A percentile compares a stretch with the other conserved stretches of the same genome.
Evolutionary conservation across 2,888 invertebrate genomes (phyloP).

Genomic region (Acrobasis repandana): DNA sequence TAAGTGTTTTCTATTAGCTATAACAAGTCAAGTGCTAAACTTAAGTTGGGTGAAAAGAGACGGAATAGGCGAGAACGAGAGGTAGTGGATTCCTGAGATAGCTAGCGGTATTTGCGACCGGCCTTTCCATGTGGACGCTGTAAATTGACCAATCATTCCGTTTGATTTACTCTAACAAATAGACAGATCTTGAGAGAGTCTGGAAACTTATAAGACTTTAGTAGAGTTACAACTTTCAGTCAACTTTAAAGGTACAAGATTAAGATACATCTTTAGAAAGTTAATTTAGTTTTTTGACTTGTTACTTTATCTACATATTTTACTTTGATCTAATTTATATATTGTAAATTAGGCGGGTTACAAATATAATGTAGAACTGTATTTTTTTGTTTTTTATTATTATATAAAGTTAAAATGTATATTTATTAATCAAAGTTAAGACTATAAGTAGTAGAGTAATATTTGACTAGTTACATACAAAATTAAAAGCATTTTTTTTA

Average conservation of each 20-base stretch:
- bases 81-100: slow-evolving; percentile 22
- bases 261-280: not conserved
- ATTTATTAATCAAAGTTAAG: too few species aligned
- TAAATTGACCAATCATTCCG: slow-evolving; percentile 28
- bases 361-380: too few species aligned
- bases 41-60: slow-evolving; percentile 21
- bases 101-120: slow-evolving; percentile 31
- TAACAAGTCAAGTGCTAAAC: slow-evolving; percentile 18
- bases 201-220: too few species aligned
- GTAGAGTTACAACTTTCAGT: not conserved
- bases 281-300: not conserved
- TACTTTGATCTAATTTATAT: too few species aligned
- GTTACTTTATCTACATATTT: too few species aligned
- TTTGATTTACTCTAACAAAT: slow-evolving; percentile 21
- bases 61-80: slow-evolving; percentile 11
- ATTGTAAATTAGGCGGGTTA: too few species aligned
- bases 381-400: too few species aligned
- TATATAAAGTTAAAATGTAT: too few species aligned
- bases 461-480: too few species aligned
- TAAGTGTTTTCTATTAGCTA: slow-evolving; percentile 43
- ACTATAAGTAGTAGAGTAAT: too few species aligned
- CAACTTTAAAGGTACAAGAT: not conserved
- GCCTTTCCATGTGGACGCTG: slow-evolving; percentile 28
- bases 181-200: not conserved
- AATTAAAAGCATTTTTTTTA: too few species aligned